Conservation (phyloP, 2,888 invertebrate species). For the Eristalis arbustorum region DNA sequence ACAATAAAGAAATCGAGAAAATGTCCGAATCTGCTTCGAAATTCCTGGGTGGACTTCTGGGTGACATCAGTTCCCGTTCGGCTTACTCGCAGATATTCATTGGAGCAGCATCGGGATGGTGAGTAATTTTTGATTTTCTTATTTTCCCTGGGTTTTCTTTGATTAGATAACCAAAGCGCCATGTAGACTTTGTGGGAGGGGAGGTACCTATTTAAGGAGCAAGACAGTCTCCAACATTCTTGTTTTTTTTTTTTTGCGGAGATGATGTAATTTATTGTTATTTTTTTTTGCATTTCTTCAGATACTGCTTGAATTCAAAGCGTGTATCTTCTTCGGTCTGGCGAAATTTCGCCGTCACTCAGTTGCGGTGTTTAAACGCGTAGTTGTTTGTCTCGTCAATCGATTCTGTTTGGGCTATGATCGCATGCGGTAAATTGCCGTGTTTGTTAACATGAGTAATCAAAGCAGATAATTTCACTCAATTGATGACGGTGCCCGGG, state of each 20-base stretch:
- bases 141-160: slow-evolving; percentile 4
- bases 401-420: background rate
- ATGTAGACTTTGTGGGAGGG: background rate
- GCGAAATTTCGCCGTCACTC: background rate
- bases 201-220: background rate
- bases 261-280: slow-evolving; percentile 43
- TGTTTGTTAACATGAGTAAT: slow-evolving; percentile 20
- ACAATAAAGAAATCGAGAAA: slow-evolving; percentile 82
- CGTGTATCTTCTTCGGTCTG: background rate
- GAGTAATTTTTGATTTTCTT: slow-evolving; percentile 74
- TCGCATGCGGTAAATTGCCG: background rate
- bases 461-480: background rate
- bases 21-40: slow-evolving; percentile 86
- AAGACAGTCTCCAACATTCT: background rate
- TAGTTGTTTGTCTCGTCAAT: background rate
- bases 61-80: slow-evolving; percentile 91
- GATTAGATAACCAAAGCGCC: slow-evolving; percentile 37
- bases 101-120: slow-evolving; percentile 95
- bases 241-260: slow-evolving; percentile 25
- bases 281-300: background rate
- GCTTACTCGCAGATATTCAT: slow-evolving; percentile 92
- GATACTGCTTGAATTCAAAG: background rate
- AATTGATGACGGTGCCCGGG: slow-evolving; percentile 26
- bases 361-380: background rate
- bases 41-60: slow-evolving; percentile 87